These are phyloP conservation scores for Grus americana DNA, from an alignment of 2,113 vertebrate genomes.

Conservation along the genomic window DNA sequence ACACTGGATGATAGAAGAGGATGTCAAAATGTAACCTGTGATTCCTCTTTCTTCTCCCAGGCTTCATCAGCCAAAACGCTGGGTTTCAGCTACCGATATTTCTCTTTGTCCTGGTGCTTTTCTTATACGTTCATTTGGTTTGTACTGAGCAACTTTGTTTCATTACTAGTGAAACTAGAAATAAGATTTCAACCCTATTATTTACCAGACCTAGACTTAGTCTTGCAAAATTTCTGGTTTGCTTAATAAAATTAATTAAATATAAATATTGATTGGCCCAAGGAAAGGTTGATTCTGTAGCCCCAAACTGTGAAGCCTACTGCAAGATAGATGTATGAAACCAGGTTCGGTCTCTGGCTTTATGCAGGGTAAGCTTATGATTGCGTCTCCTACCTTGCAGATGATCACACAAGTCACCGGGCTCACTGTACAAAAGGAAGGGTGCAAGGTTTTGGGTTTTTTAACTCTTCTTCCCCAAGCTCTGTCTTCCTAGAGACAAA, in stretches of 20 bases:
- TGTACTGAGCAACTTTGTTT: background rate
- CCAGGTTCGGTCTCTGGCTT: background rate
- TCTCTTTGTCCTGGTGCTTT: background rate
- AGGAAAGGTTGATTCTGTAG: background rate
- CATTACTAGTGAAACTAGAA: background rate
- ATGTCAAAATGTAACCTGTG: background rate
- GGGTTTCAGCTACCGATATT: accelerated
- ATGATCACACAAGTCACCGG: background rate
- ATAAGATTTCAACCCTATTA: background rate
- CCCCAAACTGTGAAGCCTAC: background rate
- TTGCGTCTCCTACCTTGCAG: background rate
- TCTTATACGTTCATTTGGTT: background rate
- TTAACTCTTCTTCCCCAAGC: background rate
- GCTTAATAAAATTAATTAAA: background rate
- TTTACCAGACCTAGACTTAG: background rate
- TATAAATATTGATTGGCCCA: background rate
- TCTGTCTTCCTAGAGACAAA: background rate
- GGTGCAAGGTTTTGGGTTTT: background rate
- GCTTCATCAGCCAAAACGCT: background rate
- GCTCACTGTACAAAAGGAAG: background rate
- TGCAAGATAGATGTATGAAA: background rate
- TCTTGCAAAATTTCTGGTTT: background rate
- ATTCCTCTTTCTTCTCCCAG: background rate
- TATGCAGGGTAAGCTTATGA: background rate
- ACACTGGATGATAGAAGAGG: background rate